Conservation (phyloP, 1,140 invertebrate genomes). For the Drosophila pseudoobscura region DNA sequence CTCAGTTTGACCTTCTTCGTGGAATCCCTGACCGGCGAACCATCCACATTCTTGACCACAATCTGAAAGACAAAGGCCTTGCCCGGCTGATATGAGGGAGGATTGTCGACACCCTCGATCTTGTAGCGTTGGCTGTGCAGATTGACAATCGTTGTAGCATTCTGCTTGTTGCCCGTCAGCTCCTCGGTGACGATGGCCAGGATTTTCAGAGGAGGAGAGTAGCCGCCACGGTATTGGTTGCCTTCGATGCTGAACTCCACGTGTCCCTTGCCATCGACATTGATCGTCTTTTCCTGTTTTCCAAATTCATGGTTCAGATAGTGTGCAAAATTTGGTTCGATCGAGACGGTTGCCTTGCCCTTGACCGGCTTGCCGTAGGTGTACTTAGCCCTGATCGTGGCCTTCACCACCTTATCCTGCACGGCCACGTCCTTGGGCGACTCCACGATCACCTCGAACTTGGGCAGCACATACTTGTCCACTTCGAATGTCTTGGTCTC, state of each 20-base stretch:
- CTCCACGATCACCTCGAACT: conserved; percentile 94
- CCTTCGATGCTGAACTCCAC: conserved; percentile 87
- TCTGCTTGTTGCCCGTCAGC: conserved; percentile 90
- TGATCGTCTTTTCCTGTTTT: conserved; percentile 86
- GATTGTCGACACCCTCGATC: conserved; percentile 89
- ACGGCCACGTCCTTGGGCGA: conserved; percentile 92
- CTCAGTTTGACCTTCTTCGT: conserved; percentile 85
- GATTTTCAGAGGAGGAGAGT: conserved; percentile 85
- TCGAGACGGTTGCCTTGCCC: conserved; percentile 88
- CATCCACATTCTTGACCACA: conserved; percentile 85
- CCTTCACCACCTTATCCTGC: conserved; percentile 89
- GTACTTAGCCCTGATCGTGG: conserved; percentile 90
- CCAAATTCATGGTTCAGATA: no score
- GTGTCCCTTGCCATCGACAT: conserved; percentile 88
- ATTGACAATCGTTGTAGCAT: conserved; percentile 88
- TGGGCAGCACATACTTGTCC: conserved; percentile 96
- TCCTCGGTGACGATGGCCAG: conserved; percentile 90
- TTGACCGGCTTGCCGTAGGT: conserved; percentile 90
- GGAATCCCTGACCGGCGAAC: conserved; percentile 87
- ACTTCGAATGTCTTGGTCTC: conserved; percentile 72
- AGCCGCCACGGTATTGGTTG: conserved; percentile 84
- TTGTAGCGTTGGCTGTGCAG: conserved; percentile 92
- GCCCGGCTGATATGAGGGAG: conserved; percentile 93
- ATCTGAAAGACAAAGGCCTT: conserved; percentile 91
- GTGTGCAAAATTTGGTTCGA: conserved; percentile 83